These are phyloP conservation scores for Tursiops truncatus DNA, from an alignment of 2,113 vertebrate genomes.

Conservation along the genomic window DNA sequence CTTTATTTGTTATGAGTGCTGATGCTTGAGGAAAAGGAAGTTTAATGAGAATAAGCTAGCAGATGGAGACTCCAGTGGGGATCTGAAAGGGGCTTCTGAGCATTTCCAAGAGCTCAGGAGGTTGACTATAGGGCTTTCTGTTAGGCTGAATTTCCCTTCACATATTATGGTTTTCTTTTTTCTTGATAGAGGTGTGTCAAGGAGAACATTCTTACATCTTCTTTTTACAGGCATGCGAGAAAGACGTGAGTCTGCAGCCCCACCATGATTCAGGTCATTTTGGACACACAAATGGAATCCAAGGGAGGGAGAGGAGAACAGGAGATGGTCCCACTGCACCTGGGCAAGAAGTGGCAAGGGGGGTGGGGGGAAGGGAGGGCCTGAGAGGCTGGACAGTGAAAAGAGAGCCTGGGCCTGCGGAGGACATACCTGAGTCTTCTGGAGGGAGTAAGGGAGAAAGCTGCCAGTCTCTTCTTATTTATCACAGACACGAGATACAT, in stretches of 20 bases:
- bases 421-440: not conserved
- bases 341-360: not conserved
- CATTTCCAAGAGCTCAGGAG: not conserved
- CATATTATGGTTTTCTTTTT: not conserved
- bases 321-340: not conserved
- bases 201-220: not conserved
- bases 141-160: not conserved
- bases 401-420: not conserved
- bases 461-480: not conserved
- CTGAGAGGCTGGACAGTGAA: not conserved
- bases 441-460: not conserved
- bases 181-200: not conserved
- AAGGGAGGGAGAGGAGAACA: not conserved
- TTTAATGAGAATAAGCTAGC: not conserved
- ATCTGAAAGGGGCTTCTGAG: not conserved
- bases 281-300: not conserved
- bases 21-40: not conserved
- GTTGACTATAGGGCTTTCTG: not conserved
- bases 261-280: accelerated
- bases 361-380: too few relatives aligned
- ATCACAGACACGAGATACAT: not conserved
- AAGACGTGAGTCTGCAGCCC: not conserved
- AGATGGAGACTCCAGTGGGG: conserved; percentile 1
- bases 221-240: not conserved
- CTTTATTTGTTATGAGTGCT: not conserved